phyloP scores from a whole-genome alignment of 2,113 vertebrate species.

The Ceyx margarethae region DNA sequence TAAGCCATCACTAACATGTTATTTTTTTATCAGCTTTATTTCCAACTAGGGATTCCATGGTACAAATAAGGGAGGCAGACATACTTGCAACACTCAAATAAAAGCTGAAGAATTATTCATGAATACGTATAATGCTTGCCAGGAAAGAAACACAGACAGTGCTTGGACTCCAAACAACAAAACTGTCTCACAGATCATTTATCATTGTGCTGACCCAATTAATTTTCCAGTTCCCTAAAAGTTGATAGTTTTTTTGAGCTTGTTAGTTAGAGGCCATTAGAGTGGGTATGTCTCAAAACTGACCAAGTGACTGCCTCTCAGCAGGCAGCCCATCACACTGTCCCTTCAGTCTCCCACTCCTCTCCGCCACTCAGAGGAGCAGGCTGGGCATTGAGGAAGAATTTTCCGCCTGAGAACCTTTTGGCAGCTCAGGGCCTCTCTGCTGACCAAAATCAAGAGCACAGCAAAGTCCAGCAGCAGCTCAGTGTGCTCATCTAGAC shows the following conservation, averaged over 20 bases:
- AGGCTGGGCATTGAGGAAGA: neutral
- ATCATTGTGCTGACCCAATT: neutral
- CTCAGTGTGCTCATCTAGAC: neutral
- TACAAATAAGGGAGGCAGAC: neutral
- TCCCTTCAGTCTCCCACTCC: neutral
- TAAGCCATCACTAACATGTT: neutral
- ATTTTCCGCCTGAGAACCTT: neutral
- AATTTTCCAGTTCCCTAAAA: neutral
- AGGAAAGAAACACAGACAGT: neutral
- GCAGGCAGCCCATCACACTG: neutral
- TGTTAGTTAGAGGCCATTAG: neutral
- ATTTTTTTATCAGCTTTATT: neutral
- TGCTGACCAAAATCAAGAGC: neutral
- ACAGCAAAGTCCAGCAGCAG: neutral
- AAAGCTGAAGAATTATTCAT: neutral
- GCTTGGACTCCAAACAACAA: neutral
- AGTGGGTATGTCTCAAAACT: neutral
- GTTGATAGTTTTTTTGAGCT: neutral
- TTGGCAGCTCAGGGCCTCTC: neutral
- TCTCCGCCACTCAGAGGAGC: neutral
- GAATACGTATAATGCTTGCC: neutral
- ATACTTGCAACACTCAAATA: neutral
- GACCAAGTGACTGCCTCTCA: neutral
- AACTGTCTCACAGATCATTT: neutral
- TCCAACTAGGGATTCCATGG: neutral